These are phyloP conservation scores for Gerris lacustris DNA, from an alignment of 2,888 invertebrate species.

Conservation along the genomic window DNA sequence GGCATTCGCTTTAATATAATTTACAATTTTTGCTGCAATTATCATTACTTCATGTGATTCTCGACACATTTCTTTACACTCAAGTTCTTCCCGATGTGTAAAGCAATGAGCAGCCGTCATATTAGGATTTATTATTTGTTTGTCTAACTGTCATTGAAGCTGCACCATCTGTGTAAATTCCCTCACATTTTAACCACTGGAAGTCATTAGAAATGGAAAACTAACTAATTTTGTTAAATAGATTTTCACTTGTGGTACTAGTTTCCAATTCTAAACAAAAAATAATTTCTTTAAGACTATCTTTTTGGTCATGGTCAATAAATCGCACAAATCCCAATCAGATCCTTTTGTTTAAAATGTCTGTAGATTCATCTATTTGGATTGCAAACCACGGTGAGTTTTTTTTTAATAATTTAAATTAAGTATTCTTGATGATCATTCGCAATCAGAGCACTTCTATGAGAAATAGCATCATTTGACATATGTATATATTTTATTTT, in stretches of 20 bases:
- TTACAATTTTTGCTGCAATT: slow-evolving; percentile 22
- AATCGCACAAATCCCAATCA: too few relatives aligned
- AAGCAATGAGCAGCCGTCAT: slow-evolving; percentile 22
- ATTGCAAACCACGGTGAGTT: too few relatives aligned
- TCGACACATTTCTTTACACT: slow-evolving; percentile 19
- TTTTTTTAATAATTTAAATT: too few relatives aligned
- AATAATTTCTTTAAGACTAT: slow-evolving; percentile 16
- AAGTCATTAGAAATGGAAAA: not conserved
- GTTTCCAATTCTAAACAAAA: slow-evolving; percentile 19
- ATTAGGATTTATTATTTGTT: slow-evolving; percentile 5
- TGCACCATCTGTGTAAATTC: slow-evolving; percentile 6
- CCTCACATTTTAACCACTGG: not conserved
- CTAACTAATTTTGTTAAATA: slow-evolving; percentile 19
- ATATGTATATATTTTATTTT: too few relatives aligned
- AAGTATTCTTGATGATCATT: too few relatives aligned
- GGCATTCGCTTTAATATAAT: slow-evolving; percentile 27
- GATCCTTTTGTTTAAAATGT: too few relatives aligned
- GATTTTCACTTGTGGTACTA: slow-evolving; percentile 21
- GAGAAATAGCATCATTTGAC: too few relatives aligned
- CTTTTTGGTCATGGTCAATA: too few relatives aligned
- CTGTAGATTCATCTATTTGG: too few relatives aligned
- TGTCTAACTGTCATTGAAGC: slow-evolving; percentile 5
- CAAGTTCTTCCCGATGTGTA: slow-evolving; percentile 24
- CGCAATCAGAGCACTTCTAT: too few relatives aligned
- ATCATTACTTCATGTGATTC: slow-evolving; percentile 14